These are phyloP conservation scores for Panzeria rudis DNA, from an alignment of 2,888 invertebrate genomes.

Conservation along the genomic window DNA sequence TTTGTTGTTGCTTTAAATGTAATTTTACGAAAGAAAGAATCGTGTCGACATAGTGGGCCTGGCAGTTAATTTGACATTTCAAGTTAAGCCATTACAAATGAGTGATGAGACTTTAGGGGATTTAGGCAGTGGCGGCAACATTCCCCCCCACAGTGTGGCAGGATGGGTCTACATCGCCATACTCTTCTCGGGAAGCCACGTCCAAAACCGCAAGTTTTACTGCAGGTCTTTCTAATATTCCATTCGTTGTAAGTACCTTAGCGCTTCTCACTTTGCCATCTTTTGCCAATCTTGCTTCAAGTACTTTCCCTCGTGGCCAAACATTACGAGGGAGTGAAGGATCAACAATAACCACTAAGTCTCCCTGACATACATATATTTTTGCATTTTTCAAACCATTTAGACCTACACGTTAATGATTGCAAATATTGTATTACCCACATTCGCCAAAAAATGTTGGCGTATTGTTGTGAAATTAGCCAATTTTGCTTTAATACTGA, in stretches of 20 bases:
- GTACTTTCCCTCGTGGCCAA: neutral
- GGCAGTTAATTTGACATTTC: neutral
- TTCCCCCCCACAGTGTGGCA: neutral
- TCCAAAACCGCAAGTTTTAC: neutral
- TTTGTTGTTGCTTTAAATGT: too few relatives aligned
- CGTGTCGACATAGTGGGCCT: too few relatives aligned
- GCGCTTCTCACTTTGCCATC: neutral
- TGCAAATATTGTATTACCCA: neutral
- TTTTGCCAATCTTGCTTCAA: neutral
- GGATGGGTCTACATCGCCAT: neutral
- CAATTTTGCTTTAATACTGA: neutral
- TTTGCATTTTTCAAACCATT: neutral
- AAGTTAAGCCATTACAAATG: neutral
- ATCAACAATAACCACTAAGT: neutral
- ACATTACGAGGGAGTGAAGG: neutral
- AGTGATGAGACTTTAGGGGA: neutral
- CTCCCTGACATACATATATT: neutral
- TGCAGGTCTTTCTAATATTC: neutral
- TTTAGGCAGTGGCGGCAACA: neutral
- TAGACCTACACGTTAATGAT: neutral
- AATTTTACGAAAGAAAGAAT: too few relatives aligned
- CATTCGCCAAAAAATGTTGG: neutral
- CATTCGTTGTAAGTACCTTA: neutral
- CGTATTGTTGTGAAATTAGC: neutral
- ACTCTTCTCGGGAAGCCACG: neutral